Conservation (phyloP, 2,797 vertebrate species). For the Sebastes baramenuke region DNA sequence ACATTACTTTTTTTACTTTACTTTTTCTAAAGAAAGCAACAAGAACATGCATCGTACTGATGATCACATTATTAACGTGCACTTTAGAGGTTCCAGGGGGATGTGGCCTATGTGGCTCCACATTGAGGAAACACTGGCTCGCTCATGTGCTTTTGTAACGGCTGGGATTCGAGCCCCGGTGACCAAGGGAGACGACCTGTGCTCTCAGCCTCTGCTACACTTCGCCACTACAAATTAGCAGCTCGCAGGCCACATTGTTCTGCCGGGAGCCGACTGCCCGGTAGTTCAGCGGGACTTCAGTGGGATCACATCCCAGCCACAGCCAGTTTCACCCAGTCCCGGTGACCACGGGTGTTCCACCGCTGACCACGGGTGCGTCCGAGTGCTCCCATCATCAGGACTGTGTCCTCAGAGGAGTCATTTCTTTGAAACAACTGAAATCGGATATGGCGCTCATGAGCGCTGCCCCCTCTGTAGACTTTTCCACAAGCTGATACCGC, state of each 20-base stretch:
- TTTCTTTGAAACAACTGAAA: conserved; percentile 43
- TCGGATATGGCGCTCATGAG: conserved; percentile 56
- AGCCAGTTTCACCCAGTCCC: not conserved
- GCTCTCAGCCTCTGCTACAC: conserved; percentile 39
- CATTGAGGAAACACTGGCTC: conserved; percentile 19
- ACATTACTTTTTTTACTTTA: not conserved
- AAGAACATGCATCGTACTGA: not conserved
- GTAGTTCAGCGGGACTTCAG: not conserved
- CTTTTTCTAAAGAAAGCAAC: not conserved
- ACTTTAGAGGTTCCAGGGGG: not conserved
- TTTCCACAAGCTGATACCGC: conserved; percentile 63
- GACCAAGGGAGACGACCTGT: conserved; percentile 57
- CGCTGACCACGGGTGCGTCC: not conserved
- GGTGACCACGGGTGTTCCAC: not conserved
- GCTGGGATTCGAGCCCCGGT: conserved; percentile 32
- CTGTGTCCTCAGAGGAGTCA: not conserved
- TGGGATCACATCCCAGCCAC: conserved; percentile 6
- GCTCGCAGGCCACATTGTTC: conserved; percentile 23
- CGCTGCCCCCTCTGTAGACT: conserved; percentile 50
- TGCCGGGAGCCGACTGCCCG: not conserved
- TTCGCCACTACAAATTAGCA: conserved; percentile 51
- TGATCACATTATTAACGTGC: not conserved
- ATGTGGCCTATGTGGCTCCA: conserved; percentile 3
- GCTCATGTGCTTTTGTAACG: conserved; percentile 24
- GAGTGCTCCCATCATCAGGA: not conserved